Conservation (phyloP, 2,113 vertebrate species). For the Fukomys damarensis region DNA sequence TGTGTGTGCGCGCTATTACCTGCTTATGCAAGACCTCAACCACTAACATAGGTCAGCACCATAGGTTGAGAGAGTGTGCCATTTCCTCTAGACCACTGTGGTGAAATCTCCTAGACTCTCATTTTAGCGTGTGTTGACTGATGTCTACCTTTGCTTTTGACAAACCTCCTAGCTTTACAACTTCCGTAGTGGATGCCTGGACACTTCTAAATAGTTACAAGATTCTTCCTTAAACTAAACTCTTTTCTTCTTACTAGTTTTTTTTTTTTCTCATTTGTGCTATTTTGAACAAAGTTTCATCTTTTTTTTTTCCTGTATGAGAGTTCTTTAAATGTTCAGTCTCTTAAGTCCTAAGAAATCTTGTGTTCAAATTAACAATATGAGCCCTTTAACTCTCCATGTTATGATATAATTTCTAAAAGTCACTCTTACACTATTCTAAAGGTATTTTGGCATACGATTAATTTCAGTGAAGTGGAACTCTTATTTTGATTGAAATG, state of each 20-base stretch:
- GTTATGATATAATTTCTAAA: neutral
- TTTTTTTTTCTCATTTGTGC: constrained; percentile 12
- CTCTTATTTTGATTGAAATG: neutral
- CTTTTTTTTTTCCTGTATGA: neutral
- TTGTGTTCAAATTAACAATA: neutral
- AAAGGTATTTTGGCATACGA: neutral
- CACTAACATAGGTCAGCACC: neutral
- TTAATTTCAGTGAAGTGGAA: constrained; percentile 21
- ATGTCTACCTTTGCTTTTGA: neutral
- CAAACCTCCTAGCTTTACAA: neutral
- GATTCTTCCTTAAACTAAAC: neutral
- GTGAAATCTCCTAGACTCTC: neutral
- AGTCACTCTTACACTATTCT: neutral
- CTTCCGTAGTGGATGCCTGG: neutral
- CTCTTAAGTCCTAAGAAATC: neutral
- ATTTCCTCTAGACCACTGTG: neutral
- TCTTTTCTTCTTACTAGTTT: neutral
- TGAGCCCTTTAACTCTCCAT: neutral
- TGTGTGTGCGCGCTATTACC: neutral
- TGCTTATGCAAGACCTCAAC: neutral
- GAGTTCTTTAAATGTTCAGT: neutral
- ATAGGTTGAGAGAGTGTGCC: neutral
- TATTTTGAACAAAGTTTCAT: neutral
- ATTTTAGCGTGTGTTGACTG: neutral
- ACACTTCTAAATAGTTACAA: neutral